These are phyloP conservation scores for Diachrysia chrysitis DNA, from an alignment of 2,888 invertebrate genomes.

Conservation along the genomic window DNA sequence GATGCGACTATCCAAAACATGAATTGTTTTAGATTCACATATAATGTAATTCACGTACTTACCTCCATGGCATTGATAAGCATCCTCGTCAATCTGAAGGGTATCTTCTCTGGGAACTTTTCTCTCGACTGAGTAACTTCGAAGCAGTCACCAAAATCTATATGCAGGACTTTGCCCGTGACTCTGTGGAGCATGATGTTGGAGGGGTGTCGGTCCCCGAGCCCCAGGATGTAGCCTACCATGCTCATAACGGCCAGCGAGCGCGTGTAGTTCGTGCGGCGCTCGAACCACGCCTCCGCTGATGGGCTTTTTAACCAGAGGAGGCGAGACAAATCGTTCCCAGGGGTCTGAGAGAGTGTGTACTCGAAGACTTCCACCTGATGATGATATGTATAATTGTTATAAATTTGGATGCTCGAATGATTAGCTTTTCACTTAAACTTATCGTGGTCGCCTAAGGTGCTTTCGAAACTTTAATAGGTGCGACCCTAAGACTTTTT, in stretches of 20 bases:
- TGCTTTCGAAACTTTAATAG: too few species aligned
- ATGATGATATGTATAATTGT: too few species aligned
- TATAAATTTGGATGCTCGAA: too few species aligned
- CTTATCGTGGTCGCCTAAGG: too few species aligned
- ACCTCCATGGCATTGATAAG: conserved; percentile 98
- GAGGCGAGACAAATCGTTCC: conserved; percentile 97
- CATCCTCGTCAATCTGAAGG: conserved; percentile 98
- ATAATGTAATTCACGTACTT: conserved; percentile 28
- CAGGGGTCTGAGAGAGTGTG: conserved; percentile 97
- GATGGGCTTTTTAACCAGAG: conserved; percentile 99
- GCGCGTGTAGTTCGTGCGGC: conserved; percentile 98
- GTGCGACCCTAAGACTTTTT: too few species aligned
- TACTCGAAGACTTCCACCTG: conserved; percentile 98
- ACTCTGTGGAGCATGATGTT: conserved; percentile 99
- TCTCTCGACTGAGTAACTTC: conserved; percentile 99
- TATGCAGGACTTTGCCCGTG: conserved; percentile 99
- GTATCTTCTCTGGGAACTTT: conserved; percentile 99
- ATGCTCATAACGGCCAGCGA: conserved; percentile 99
- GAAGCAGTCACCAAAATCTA: conserved; percentile 99
- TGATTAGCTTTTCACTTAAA: too few species aligned
- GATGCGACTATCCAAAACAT: too few species aligned
- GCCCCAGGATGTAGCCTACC: conserved; percentile 98
- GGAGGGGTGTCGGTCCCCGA: conserved; percentile 99
- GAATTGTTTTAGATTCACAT: too few species aligned
- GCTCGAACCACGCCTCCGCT: conserved; percentile 99